Evolutionary conservation across 2,888 invertebrate genomes (phyloP), one percentile per base, ranked within the genome.

Genomic region (Megalurothrips usitatus): DNA sequence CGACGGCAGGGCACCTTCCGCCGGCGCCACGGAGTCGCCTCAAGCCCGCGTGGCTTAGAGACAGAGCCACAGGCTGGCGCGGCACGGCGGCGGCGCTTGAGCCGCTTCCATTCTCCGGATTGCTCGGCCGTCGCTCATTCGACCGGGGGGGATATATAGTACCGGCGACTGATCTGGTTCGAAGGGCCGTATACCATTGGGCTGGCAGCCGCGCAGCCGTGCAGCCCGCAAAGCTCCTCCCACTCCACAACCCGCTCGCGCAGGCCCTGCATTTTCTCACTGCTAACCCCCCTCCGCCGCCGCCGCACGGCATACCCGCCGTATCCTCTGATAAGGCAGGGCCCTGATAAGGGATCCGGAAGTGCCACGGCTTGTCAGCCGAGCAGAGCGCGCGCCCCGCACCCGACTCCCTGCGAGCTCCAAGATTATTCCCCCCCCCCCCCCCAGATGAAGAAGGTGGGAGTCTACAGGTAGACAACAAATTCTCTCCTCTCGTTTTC

Each of bases 121-220:
- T 68, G 68, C 68, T 23, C 68, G 68, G 68, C 23, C 9, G 4
- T 68, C 68, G 68, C 68, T 68, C 68, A 68, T 68, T 68, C 68
- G 68, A n/a, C 11, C 23, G 23, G 23, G 23, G 52, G n/a, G 6
- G 2, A 52, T 19, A 68, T 68, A 23, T 68, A 68, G 68, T 68
- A 23, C 23, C 68, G 11, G 0, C 68, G 68, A 23, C 68, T n/a
- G 68, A 23, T 68, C 68, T n/a, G 68, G 68, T 68, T 68, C 23
- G 68, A 68, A 68, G 68, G 68, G 68, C 68, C n/a, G 68, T 68
- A 68, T 68, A 68, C 4, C 68, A 68, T 23, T 23, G 11, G 34
- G 34, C 34, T 43, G 34, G 34, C 34, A 43, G 34, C 34, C 34
- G 34, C 2, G 34, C 34, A n/a, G 52, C 52, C 14, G 14, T 6